Conservation (phyloP, 2,888 invertebrate species). For the Epistrophe grossulariae region DNA sequence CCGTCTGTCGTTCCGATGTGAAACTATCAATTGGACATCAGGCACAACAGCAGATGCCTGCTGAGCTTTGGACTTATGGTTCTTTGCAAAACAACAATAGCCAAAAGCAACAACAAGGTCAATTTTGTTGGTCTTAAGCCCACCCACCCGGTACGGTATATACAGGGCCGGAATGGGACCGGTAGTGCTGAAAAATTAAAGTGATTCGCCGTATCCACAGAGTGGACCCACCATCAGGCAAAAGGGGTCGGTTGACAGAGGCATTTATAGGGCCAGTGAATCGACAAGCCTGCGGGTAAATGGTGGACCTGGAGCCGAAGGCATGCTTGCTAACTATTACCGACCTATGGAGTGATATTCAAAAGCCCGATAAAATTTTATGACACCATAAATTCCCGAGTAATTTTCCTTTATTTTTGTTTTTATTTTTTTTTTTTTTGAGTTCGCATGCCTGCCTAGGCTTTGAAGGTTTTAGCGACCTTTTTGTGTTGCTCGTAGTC, state of each 20-base stretch:
- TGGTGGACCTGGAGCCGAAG: background rate
- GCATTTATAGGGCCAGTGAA: constrained; percentile 36
- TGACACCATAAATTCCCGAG: constrained; percentile 69
- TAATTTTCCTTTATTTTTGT: constrained; percentile 67
- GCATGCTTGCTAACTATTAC: constrained; percentile 70
- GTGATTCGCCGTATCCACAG: constrained; percentile 30
- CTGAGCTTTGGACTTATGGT: constrained; percentile 12
- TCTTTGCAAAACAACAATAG: constrained; percentile 56
- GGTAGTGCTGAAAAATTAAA: constrained; percentile 47
- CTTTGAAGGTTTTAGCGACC: constrained; percentile 40
- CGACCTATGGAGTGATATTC: constrained; percentile 67
- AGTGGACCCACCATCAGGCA: background rate
- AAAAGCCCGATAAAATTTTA: constrained; percentile 76
- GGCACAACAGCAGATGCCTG: constrained; percentile 44
- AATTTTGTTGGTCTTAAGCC: constrained; percentile 39
- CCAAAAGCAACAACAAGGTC: constrained; percentile 21
- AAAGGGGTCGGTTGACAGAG: constrained; percentile 54
- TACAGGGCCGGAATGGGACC: background rate
- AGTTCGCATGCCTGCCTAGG: constrained; percentile 16
- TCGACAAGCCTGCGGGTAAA: background rate
- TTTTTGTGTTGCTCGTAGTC: constrained; percentile 35
- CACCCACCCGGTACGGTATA: background rate
- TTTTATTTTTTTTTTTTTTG: constrained; percentile 27
- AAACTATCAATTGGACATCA: constrained; percentile 60
- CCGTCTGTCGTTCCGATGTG: constrained; percentile 7